phyloP scores from a whole-genome alignment of 2,888 invertebrate genomes.

The Aphodius granarius region DNA sequence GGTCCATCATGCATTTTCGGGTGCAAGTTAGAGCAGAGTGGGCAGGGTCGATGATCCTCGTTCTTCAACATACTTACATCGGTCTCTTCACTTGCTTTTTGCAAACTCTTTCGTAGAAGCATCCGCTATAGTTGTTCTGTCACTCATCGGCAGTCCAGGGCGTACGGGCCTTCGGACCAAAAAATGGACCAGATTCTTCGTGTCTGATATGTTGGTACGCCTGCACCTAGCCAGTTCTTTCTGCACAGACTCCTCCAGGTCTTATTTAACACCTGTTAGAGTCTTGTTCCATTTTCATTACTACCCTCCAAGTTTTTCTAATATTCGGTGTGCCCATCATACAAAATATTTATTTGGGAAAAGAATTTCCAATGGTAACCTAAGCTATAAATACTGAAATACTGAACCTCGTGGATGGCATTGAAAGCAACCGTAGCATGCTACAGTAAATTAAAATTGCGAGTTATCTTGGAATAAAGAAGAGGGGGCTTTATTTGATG shows the following conservation, averaged over 20 bases:
- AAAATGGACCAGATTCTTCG: constrained; percentile 38
- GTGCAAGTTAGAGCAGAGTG: constrained; percentile 31
- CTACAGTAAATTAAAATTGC: background rate
- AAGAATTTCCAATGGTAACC: background rate
- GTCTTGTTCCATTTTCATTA: background rate
- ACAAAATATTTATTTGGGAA: no score
- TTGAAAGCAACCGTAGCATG: background rate
- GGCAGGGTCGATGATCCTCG: constrained; percentile 46
- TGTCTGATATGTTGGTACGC: background rate
- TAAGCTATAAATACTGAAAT: no score
- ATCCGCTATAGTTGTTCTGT: constrained; percentile 40
- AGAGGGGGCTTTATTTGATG: background rate
- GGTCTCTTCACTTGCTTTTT: constrained; percentile 46
- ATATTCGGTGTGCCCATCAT: background rate
- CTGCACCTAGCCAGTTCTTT: background rate
- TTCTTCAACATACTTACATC: constrained; percentile 44
- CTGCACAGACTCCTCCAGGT: background rate
- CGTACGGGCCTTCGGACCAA: constrained; percentile 6
- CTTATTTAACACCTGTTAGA: background rate
- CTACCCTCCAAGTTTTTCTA: background rate
- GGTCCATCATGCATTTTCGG: constrained; percentile 29
- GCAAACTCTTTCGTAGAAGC: constrained; percentile 46
- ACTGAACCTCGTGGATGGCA: background rate
- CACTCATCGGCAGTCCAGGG: constrained; percentile 36
- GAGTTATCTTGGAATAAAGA: background rate